Conservation (phyloP, 2,797 vertebrate species). For the Sorex maritimensis region DNA sequence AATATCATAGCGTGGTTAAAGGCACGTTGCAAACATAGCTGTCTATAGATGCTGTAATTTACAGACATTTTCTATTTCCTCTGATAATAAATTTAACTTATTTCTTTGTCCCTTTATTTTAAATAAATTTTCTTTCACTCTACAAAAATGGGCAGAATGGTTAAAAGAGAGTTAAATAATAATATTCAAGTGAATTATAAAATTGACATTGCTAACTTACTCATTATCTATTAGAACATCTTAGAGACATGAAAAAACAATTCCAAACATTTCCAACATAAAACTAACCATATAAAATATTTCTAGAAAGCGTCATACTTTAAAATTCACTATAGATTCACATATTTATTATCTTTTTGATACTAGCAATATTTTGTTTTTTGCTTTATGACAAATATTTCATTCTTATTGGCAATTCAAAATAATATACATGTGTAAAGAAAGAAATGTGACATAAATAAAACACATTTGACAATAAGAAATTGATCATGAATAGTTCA, state of each 20-base stretch:
- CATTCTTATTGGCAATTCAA: slow-evolving; percentile 17
- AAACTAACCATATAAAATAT: neutral
- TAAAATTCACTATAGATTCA: neutral
- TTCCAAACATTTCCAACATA: slow-evolving; percentile 27
- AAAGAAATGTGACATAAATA: slow-evolving; percentile 10
- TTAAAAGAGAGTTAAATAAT: slow-evolving; percentile 69
- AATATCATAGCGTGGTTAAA: slow-evolving; percentile 71
- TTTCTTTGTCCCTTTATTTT: slow-evolving; percentile 59
- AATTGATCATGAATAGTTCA: neutral
- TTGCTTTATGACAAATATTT: slow-evolving; percentile 37
- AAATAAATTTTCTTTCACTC: slow-evolving; percentile 50
- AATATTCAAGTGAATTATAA: slow-evolving; percentile 46
- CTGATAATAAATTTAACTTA: slow-evolving; percentile 75
- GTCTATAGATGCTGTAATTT: slow-evolving; percentile 69
- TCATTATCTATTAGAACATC: slow-evolving; percentile 37
- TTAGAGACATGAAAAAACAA: slow-evolving; percentile 61
- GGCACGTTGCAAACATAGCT: slow-evolving; percentile 70
- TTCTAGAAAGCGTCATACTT: slow-evolving; percentile 39
- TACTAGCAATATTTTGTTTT: slow-evolving; percentile 41
- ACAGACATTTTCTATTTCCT: slow-evolving; percentile 73
- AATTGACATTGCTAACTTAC: slow-evolving; percentile 55
- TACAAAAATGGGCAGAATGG: slow-evolving; percentile 30
- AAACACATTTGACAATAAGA: slow-evolving; percentile 50
- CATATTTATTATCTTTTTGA: slow-evolving; percentile 36
- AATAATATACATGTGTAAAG: neutral